phyloP scores from a whole-genome alignment of 2,797 vertebrate genomes.

The Sebastes trivittatus region DNA sequence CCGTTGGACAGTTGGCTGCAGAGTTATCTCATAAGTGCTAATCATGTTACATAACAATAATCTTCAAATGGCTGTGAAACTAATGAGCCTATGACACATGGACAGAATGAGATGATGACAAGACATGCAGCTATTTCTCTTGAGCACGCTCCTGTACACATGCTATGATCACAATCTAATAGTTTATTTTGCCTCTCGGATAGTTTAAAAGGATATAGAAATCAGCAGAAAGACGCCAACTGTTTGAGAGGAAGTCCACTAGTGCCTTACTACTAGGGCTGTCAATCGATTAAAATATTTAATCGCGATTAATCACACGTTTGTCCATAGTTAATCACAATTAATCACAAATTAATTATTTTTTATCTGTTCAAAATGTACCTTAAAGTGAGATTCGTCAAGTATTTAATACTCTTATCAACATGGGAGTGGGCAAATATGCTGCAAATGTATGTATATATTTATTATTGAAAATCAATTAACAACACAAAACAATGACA shows the following conservation, averaged over 20 bases:
- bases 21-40: constrained; percentile 28
- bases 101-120: constrained; percentile 13
- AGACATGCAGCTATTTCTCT: not conserved
- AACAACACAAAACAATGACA: too few relatives aligned
- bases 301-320: too few relatives aligned
- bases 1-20: constrained; percentile 9
- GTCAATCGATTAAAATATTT: too few relatives aligned
- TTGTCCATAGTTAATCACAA: too few relatives aligned
- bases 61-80: constrained; percentile 32
- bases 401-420: too few relatives aligned
- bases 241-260: not conserved
- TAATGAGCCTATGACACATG: constrained; percentile 17
- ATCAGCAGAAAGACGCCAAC: not conserved
- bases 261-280: not conserved
- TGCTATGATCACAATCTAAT: not conserved
- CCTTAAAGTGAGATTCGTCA: too few relatives aligned
- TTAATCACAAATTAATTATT: too few relatives aligned
- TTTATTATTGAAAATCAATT: too few relatives aligned
- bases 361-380: too few relatives aligned
- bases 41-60: constrained; percentile 52
- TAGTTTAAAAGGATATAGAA: not conserved
- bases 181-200: not conserved
- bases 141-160: not conserved
- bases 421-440: too few relatives aligned
- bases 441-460: too few relatives aligned